Evolutionary conservation across 2,888 invertebrate genomes (phyloP).

Genomic region (Stictocephala bisonia): DNA sequence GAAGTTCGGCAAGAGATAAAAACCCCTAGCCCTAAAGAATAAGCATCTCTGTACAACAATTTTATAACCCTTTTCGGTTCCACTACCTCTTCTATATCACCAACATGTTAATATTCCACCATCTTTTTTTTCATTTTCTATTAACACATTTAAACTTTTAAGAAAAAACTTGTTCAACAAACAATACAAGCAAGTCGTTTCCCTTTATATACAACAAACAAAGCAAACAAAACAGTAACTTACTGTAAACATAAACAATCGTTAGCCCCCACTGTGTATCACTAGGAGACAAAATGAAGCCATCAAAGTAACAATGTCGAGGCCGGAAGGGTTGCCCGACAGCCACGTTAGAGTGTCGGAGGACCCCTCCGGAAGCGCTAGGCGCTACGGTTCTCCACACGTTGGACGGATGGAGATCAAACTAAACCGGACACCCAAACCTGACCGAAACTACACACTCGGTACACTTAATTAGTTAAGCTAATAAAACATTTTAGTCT

Average conservation of each 20-base stretch:
- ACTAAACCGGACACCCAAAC: slow-evolving; percentile 35
- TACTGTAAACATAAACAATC: slow-evolving; percentile 37
- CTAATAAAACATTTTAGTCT: too few species aligned
- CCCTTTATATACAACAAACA: slow-evolving; percentile 49
- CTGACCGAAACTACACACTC: slow-evolving; percentile 9
- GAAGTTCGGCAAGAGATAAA: slow-evolving; percentile 47
- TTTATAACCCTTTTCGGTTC: slow-evolving; percentile 40
- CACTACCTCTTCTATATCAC: slow-evolving; percentile 36
- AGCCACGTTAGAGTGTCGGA: neutral
- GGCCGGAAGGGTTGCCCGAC: slow-evolving; percentile 10
- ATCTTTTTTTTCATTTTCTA: slow-evolving; percentile 36
- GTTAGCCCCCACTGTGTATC: slow-evolving; percentile 46
- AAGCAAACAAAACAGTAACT: slow-evolving; percentile 48
- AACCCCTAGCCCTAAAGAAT: slow-evolving; percentile 46
- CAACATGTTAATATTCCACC: slow-evolving; percentile 38
- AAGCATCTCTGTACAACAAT: slow-evolving; percentile 47
- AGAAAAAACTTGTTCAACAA: slow-evolving; percentile 44
- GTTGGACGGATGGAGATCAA: slow-evolving; percentile 46
- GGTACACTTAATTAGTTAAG: neutral
- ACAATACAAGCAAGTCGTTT: slow-evolving; percentile 37
- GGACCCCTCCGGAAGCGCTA: slow-evolving; percentile 10
- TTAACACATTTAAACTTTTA: slow-evolving; percentile 49
- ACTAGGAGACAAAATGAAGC: slow-evolving; percentile 49
- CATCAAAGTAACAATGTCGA: slow-evolving; percentile 45
- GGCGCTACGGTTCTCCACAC: slow-evolving; percentile 38